Conservation (phyloP, 2,888 invertebrate species). For the Sinopyrophorus schimmeli region DNA sequence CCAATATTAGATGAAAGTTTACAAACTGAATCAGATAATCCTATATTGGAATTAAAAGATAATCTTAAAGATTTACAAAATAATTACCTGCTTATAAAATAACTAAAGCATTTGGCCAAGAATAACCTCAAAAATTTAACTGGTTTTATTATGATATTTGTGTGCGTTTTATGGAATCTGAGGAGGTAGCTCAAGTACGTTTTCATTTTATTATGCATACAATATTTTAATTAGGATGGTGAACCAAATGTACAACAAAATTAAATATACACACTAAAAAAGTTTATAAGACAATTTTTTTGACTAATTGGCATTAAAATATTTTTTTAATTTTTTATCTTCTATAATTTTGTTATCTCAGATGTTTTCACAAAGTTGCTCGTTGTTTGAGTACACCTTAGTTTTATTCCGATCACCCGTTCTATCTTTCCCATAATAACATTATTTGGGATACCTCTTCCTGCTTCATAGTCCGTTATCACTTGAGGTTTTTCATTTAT, state of each 20-base stretch:
- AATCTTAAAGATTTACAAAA: conserved; percentile 56
- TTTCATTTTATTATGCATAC: too few relatives aligned
- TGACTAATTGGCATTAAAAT: too few relatives aligned
- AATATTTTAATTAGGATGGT: too few relatives aligned
- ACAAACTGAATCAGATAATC: conserved; percentile 58
- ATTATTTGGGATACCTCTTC: conserved; percentile 97
- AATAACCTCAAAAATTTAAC: conserved; percentile 65
- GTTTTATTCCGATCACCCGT: conserved; percentile 88
- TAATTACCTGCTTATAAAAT: conserved; percentile 61
- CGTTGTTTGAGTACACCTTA: too few relatives aligned
- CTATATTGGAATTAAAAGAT: conserved; percentile 58
- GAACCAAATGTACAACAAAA: too few relatives aligned
- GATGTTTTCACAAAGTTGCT: too few relatives aligned
- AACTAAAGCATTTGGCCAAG: conserved; percentile 62
- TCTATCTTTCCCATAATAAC: conserved; percentile 95
- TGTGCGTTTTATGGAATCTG: conserved; percentile 66
- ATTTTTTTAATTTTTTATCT: too few relatives aligned
- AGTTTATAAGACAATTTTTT: too few relatives aligned
- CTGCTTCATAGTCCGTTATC: conserved; percentile 96
- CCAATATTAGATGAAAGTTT: conserved; percentile 51
- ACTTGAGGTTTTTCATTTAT: conserved; percentile 98
- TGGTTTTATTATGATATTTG: conserved; percentile 70
- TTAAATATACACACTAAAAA: too few relatives aligned
- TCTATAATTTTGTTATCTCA: too few relatives aligned
- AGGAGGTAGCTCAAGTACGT: conserved; percentile 64